These are phyloP conservation scores for Lucinisca nassula DNA, from an alignment of 2,888 invertebrate genomes.

Conservation along the genomic window DNA sequence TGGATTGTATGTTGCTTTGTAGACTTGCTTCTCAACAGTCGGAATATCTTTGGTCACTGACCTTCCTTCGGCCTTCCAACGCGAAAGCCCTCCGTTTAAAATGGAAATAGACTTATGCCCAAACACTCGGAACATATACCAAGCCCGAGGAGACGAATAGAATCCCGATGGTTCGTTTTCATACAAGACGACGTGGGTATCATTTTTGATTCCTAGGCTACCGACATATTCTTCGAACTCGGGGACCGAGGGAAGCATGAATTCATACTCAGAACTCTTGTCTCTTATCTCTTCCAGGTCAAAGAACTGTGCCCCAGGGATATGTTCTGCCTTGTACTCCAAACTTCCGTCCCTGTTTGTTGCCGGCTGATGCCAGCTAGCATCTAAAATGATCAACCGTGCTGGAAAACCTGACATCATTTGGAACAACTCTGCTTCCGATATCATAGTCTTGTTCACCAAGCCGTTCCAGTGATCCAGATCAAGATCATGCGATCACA, in stretches of 20 bases:
- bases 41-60: constrained; percentile 51
- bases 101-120: constrained; percentile 81
- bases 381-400: constrained; percentile 72
- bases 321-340: constrained; percentile 80
- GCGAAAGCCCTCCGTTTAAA: constrained; percentile 81
- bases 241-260: constrained; percentile 78
- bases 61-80: constrained; percentile 75
- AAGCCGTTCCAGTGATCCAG: too few species aligned
- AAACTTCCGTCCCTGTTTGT: constrained; percentile 70
- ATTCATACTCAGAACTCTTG: constrained; percentile 65
- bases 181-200: constrained; percentile 83
- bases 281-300: constrained; percentile 83
- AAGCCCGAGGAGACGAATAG: constrained; percentile 79
- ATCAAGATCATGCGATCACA: too few species aligned
- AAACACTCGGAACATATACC: constrained; percentile 83
- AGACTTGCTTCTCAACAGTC: constrained; percentile 43
- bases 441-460: too few species aligned
- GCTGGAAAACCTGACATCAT: neutral
- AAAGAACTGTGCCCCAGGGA: constrained; percentile 84
- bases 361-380: constrained; percentile 80
- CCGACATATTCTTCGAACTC: constrained; percentile 81
- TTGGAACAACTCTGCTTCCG: neutral
- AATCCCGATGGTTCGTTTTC: constrained; percentile 77
- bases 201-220: constrained; percentile 77
- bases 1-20: constrained; percentile 68